Evolutionary conservation across 1,140 invertebrate genomes (phyloP).

Genomic region (Drosophila kepulauana): DNA sequence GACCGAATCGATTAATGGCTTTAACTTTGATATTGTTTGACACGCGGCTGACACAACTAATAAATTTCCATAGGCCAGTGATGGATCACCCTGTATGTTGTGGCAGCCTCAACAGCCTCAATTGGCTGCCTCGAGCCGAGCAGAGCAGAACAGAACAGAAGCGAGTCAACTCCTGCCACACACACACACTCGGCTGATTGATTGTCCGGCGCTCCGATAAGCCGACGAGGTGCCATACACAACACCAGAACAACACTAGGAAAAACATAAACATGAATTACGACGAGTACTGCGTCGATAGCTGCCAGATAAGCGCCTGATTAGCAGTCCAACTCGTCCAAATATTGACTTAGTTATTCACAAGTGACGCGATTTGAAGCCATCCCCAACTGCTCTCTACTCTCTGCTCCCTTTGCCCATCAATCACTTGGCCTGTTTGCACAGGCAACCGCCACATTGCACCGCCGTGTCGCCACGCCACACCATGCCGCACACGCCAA

Average conservation of each 20-base stretch:
- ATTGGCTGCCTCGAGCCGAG: conserved; percentile 13
- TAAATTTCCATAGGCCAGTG: conserved; percentile 61
- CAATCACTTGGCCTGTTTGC: conserved; percentile 69
- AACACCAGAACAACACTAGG: background rate
- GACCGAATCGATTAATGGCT: conserved; percentile 61
- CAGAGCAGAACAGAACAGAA: background rate
- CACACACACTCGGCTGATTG: conserved; percentile 52
- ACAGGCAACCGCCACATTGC: conserved; percentile 22
- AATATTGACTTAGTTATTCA: conserved; percentile 81
- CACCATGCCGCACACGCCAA: background rate
- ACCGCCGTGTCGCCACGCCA: background rate
- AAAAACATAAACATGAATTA: conserved; percentile 60
- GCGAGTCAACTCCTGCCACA: conserved; percentile 5
- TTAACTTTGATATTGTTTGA: conserved; percentile 77
- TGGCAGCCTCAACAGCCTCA: conserved; percentile 51
- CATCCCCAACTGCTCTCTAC: background rate
- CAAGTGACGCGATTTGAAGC: conserved; percentile 65
- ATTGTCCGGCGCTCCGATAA: conserved; percentile 63
- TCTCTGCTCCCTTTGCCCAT: conserved; percentile 36
- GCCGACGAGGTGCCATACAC: conserved; percentile 22
- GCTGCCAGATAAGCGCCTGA: conserved; percentile 75
- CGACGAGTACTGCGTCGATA: conserved; percentile 49
- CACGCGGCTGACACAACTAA: conserved; percentile 77
- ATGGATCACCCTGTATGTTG: conserved; percentile 49
- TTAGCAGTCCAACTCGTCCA: conserved; percentile 57